Base-by-base conservation (phyloP, 1,140 invertebrate species). In the Drosophila oshimai region DNA sequence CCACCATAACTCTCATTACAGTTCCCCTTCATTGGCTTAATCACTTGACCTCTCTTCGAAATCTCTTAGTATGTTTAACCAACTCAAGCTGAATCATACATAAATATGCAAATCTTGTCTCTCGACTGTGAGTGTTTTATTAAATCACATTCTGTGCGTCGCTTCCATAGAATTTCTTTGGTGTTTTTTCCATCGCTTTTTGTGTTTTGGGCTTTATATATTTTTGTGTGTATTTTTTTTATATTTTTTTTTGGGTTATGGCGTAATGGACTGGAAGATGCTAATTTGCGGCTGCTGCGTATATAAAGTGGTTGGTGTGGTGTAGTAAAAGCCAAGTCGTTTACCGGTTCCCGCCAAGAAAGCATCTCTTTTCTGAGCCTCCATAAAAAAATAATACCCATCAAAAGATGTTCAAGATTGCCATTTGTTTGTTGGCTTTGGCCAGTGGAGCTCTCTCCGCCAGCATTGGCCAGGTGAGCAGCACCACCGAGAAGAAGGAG, bases 131-230 rank as follows among this genome's bases (percentile, higher is more conserved):
- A 86, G 53, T 78, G 69, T 84, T 84, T 84, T 78, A 70, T 84
- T 74, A 67, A 75, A 54, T 39, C 55, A 67, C 60, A 67, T 79
- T 79, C 57, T 68, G 49, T 18, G 20, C 57, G 70, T 24, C 57
- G 70, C 69, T 84, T 83, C 74, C 77, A 78, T 61, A 83, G 78
- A 83, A 83, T 78, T 79, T 84, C 80, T 65, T 65, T 65, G 60
- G 15, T 41, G 58, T 41, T 50, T 67, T 45, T 50, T 50, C 9
- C 15, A 17, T 9, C 29, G 17, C 61, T 72, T 69, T 34, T 42
- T 42, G 15, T 20, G 13, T 18, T 24, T 57, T 65, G 13, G 13
- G 4, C 44, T 45, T 26, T 31, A 10, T 49, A 47, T 70, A 29
- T 6, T 34, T 58, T 73, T 72, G 20, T 22, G 7, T 44, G 17